Conservation (phyloP, 2,888 invertebrate genomes). For the Tipula vernalis region DNA sequence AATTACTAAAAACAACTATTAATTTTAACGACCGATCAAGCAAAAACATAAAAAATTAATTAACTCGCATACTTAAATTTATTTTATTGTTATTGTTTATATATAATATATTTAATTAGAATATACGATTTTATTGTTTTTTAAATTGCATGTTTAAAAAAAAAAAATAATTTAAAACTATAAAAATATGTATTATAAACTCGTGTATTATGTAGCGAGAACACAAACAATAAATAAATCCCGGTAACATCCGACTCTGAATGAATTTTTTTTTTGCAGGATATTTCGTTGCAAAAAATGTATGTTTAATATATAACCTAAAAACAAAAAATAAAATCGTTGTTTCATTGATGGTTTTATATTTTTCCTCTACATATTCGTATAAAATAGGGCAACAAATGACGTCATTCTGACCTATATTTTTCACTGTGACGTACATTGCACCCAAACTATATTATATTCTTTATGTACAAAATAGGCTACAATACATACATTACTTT, state of each 20-base stretch:
- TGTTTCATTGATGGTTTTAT: conserved; percentile 14
- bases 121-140: not conserved
- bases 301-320: not conserved
- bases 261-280: not conserved
- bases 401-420: conserved; percentile 17
- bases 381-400: conserved; percentile 15
- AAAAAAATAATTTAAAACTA: not conserved
- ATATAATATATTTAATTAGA: not conserved
- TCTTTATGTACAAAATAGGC: not conserved
- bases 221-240: not conserved
- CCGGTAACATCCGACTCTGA: not conserved
- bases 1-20: not conserved
- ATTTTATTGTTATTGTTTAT: not conserved
- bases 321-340: not conserved
- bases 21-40: not conserved
- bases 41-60: not conserved
- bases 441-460: not conserved
- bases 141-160: not conserved
- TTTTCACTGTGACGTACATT: not conserved
- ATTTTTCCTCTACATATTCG: not conserved
- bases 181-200: not conserved
- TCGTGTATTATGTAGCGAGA: not conserved
- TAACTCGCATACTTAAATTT: not conserved
- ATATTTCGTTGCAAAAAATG: not conserved
- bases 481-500: too few relatives aligned